phyloP scores from a whole-genome alignment of 2,797 vertebrate genomes.

The Alfaro cultratus region DNA sequence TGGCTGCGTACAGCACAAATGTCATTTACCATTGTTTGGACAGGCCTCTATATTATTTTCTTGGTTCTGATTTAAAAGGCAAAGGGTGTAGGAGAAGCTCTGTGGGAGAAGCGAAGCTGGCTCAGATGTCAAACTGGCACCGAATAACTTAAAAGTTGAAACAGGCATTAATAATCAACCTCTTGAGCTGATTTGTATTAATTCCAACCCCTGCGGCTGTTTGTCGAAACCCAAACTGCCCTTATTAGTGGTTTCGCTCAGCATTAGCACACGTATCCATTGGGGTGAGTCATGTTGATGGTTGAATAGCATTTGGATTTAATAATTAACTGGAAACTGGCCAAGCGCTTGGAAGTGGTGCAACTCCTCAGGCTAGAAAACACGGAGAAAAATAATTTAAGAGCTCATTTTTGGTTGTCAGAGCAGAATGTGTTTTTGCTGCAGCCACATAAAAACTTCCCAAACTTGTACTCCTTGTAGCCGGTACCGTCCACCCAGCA shows the following conservation, averaged over 20 bases:
- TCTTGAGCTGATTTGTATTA: constrained; percentile 2
- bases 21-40: constrained; percentile 53
- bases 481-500: not conserved
- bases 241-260: constrained; percentile 28
- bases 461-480: constrained; percentile 20
- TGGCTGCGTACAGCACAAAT: constrained; percentile 21
- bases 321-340: constrained; percentile 47
- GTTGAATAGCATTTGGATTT: constrained; percentile 50
- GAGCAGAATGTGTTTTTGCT: constrained; percentile 62
- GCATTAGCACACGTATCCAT: not conserved
- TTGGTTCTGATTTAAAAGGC: constrained; percentile 20
- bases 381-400: constrained; percentile 35
- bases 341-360: constrained; percentile 42
- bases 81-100: constrained; percentile 38
- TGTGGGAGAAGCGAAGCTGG: constrained; percentile 54
- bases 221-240: constrained; percentile 40
- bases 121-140: constrained; percentile 65
- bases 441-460: constrained; percentile 36
- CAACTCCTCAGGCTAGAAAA: constrained; percentile 32
- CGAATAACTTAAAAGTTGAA: no score
- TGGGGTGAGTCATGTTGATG: constrained; percentile 28
- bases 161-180: no score
- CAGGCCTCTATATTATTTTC: constrained; percentile 57
- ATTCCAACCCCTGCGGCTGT: constrained; percentile 10
- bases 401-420: constrained; percentile 44